phyloP scores from a whole-genome alignment of 2,797 vertebrate genomes.

The Thaleichthys pacificus region DNA sequence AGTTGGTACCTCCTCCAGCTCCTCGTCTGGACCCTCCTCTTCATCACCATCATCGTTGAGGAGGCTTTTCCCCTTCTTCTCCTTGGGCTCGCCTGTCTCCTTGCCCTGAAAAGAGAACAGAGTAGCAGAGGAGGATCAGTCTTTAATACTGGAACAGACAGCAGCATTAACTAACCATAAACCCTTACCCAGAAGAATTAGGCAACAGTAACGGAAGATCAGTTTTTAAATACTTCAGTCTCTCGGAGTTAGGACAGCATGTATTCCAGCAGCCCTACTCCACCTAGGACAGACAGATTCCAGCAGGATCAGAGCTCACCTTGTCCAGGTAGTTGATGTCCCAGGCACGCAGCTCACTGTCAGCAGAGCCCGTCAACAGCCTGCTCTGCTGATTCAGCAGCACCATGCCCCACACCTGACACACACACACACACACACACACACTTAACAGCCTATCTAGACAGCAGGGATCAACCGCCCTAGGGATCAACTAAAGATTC shows the following conservation, averaged over 20 bases:
- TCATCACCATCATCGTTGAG: constrained; percentile 44
- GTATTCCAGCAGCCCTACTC: too few species aligned
- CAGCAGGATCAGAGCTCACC: constrained; percentile 71
- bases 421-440: constrained; percentile 13
- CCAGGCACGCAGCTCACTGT: constrained; percentile 96
- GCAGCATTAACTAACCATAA: neutral
- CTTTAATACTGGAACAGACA: neutral
- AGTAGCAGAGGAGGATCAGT: neutral
- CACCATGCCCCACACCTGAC: constrained; percentile 90
- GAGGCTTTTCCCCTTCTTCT: constrained; percentile 83
- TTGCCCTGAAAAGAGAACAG: constrained; percentile 65
- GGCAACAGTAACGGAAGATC: too few species aligned
- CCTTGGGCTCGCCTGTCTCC: constrained; percentile 80
- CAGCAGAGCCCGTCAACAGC: constrained; percentile 88
- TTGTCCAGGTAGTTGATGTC: constrained; percentile 82
- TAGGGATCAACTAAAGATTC: neutral
- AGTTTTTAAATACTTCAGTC: too few species aligned
- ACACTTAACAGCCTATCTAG: neutral
- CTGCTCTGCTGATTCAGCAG: constrained; percentile 83
- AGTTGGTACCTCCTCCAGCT: constrained; percentile 69
- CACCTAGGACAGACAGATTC: too few species aligned
- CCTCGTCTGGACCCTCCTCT: constrained; percentile 68
- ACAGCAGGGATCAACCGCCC: neutral
- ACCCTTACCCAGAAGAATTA: too few species aligned
- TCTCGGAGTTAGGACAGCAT: too few species aligned